A percentile compares a stretch with the other conserved stretches of the same genome.
Conservation (phyloP, 2,888 invertebrate genomes). For the Pyrochroa serraticornis region DNA sequence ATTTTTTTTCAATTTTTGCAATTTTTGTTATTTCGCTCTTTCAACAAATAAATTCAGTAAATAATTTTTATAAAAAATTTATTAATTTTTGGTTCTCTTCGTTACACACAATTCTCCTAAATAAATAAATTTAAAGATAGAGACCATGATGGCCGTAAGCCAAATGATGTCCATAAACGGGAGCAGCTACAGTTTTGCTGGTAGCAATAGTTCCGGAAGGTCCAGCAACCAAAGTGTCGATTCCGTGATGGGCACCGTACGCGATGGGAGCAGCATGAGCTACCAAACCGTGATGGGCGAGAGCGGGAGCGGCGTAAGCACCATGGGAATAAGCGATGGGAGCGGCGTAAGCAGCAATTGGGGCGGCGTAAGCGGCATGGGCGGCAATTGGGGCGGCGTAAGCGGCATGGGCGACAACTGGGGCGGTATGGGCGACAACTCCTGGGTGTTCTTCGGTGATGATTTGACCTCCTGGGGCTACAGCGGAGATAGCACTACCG, state of each 20-base stretch:
- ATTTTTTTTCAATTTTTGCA: too few species aligned
- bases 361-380: constrained; percentile 25
- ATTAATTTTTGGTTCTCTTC: too few species aligned
- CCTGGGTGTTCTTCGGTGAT: constrained; percentile 35
- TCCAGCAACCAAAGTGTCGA: constrained; percentile 35
- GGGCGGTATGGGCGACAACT: constrained; percentile 33
- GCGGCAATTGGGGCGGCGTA: constrained; percentile 13
- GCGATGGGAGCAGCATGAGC: constrained; percentile 27
- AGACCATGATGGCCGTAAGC: too few species aligned
- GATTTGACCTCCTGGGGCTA: constrained; percentile 37
- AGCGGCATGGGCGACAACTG: constrained; percentile 16
- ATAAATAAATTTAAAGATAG: too few species aligned
- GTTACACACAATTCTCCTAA: too few species aligned
- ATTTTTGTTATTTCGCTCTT: too few species aligned
- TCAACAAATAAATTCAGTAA: too few species aligned
- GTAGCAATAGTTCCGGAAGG: constrained; percentile 45
- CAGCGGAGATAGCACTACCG: constrained; percentile 38
- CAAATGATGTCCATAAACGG: too few species aligned
- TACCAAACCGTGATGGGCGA: neutral
- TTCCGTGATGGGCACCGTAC: too few species aligned
- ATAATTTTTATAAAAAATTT: too few species aligned
- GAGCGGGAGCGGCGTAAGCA: constrained; percentile 14
- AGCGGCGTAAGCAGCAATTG: constrained; percentile 3
- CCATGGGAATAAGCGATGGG: constrained; percentile 18
- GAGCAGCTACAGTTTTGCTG: constrained; percentile 27